A percentile compares a stretch with the other conserved stretches of the same genome.
These are phyloP conservation scores for Eurypyga helias DNA, from an alignment of 2,113 vertebrate genomes.

Conservation along the genomic window DNA sequence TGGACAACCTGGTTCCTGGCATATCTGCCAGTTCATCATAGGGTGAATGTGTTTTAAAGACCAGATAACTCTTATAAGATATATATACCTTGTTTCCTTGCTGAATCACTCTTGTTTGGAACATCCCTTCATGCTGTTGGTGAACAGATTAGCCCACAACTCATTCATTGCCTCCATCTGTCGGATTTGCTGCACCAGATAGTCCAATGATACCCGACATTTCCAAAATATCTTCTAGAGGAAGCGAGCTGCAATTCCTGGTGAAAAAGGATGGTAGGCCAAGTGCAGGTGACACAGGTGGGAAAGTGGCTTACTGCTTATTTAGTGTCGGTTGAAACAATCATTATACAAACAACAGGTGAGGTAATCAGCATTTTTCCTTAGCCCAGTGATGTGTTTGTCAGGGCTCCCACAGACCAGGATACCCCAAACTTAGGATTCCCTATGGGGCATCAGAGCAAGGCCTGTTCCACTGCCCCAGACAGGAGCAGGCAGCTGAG, in stretches of 20 bases:
- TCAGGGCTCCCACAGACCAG: neutral
- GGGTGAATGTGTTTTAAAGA: neutral
- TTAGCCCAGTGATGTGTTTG: neutral
- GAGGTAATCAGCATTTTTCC: neutral
- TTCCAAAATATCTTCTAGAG: slow-evolving; percentile 35
- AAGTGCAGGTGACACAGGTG: neutral
- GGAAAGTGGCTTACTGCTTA: neutral
- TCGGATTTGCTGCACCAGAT: neutral
- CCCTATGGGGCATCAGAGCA: neutral
- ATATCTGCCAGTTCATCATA: neutral
- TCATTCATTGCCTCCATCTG: slow-evolving; percentile 20
- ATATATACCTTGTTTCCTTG: neutral
- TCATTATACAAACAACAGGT: neutral
- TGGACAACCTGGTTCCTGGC: neutral
- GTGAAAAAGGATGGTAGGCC: neutral
- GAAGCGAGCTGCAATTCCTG: neutral
- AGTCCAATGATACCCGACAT: neutral
- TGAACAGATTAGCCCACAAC: neutral
- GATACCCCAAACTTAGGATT: accelerated
- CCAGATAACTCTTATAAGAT: neutral
- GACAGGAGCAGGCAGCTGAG: neutral
- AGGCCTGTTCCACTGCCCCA: accelerated
- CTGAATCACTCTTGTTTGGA: neutral
- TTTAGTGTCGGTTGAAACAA: neutral
- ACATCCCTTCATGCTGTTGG: neutral